Percentiles rank a stretch among this genome's conserved stretches.
Conservation (phyloP, 1,140 invertebrate genomes). For the Ridgeia piscesae region DNA sequence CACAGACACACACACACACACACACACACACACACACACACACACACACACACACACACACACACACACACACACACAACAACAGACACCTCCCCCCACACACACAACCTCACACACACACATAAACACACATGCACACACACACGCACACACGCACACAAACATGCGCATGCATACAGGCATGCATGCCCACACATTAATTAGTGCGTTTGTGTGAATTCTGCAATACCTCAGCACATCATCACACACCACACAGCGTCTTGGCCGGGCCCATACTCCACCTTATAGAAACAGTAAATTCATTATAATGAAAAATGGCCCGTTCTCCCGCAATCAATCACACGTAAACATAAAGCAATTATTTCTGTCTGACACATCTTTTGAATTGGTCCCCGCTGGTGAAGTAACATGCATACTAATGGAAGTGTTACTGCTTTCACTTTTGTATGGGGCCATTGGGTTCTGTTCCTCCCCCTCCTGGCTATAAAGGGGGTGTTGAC, state of each 20-base stretch:
- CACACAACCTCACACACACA: not conserved
- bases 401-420: not conserved
- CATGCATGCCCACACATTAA: not conserved
- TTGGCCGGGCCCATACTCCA: not conserved
- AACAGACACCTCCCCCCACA: slow-evolving; percentile 19
- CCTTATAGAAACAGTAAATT: not conserved
- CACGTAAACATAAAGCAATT: slow-evolving; percentile 12
- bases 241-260: not conserved
- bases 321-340: not conserved
- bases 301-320: not conserved
- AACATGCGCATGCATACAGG: not conserved
- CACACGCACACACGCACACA: not conserved
- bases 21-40: slow-evolving; percentile 25
- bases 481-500: not conserved
- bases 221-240: not conserved
- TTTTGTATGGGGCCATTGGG: not conserved
- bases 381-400: not conserved
- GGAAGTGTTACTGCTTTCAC: not conserved
- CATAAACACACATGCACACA: not conserved
- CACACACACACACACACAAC: slow-evolving; percentile 23
- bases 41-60: slow-evolving; percentile 29
- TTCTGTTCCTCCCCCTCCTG: not conserved
- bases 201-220: not conserved
- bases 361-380: not conserved
- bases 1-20: slow-evolving; percentile 31